Evolutionary conservation across 2,888 invertebrate genomes (phyloP).

Genomic region (Oxystoma pomonae): DNA sequence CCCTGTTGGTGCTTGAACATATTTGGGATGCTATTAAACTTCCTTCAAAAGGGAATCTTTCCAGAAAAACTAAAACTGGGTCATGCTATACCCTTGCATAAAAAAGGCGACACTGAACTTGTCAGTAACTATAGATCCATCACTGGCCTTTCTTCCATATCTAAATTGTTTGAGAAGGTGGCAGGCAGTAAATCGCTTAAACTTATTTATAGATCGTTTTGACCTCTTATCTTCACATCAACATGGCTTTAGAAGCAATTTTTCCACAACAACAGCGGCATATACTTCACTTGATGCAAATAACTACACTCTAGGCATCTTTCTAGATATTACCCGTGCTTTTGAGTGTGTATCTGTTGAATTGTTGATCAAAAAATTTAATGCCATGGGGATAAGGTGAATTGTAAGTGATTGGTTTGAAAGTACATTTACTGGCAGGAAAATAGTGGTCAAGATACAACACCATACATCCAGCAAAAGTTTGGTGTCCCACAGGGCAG

Average conservation of each 20-base stretch:
- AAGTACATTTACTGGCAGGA: not conserved
- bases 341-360: not conserved
- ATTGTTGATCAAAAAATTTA: not conserved
- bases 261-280: not conserved
- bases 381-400: not conserved
- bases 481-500: not conserved
- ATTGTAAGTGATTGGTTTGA: not conserved
- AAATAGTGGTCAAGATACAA: not conserved
- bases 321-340: not conserved
- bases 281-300: not conserved
- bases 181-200: not conserved
- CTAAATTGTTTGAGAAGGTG: not conserved
- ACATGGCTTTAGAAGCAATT: not conserved
- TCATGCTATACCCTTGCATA: not conserved
- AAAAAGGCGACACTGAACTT: not conserved
- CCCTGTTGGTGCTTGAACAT: not conserved
- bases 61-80: not conserved
- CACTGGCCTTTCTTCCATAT: not conserved
- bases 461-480: not conserved
- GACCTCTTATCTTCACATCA: not conserved
- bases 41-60: not conserved
- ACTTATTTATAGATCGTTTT: not conserved
- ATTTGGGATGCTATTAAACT: not conserved
- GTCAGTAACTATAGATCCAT: not conserved
- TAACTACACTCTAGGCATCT: not conserved